These are phyloP conservation scores for Iselma pallidipennis DNA, from an alignment of 2,888 invertebrate genomes.

Conservation along the genomic window DNA sequence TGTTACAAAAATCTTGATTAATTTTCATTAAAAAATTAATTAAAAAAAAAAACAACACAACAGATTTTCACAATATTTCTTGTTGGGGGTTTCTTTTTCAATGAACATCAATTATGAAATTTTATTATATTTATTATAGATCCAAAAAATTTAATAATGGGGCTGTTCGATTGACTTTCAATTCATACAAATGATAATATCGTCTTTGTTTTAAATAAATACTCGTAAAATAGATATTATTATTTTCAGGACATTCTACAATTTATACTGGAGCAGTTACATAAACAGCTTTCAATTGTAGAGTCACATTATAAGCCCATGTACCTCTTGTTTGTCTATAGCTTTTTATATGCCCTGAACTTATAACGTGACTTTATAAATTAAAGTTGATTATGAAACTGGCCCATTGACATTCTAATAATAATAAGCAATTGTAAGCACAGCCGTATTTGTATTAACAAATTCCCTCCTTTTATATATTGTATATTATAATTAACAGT, in stretches of 20 bases:
- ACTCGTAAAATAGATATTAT: neutral
- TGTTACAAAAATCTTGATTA: slow-evolving; percentile 11
- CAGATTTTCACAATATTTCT: neutral
- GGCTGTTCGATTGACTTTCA: too few species aligned
- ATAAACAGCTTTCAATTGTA: neutral
- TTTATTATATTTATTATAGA: neutral
- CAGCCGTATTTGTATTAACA: neutral
- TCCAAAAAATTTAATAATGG: too few species aligned
- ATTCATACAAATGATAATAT: too few species aligned
- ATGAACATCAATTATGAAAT: neutral
- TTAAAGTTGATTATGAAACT: neutral
- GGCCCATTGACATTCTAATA: neutral
- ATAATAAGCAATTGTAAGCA: slow-evolving; percentile 1
- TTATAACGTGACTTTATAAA: neutral
- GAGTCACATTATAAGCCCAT: neutral
- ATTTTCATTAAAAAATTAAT: neutral
- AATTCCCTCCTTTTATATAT: neutral
- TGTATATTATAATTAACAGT: neutral
- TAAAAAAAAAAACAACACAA: neutral
- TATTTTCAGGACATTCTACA: neutral
- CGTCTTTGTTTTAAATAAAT: too few species aligned
- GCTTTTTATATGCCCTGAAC: neutral
- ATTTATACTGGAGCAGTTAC: neutral
- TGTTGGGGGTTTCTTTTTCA: neutral
- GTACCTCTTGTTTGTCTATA: too few species aligned